Conservation (phyloP, 2,797 vertebrate genomes). For the Peromyscus aztecus region DNA sequence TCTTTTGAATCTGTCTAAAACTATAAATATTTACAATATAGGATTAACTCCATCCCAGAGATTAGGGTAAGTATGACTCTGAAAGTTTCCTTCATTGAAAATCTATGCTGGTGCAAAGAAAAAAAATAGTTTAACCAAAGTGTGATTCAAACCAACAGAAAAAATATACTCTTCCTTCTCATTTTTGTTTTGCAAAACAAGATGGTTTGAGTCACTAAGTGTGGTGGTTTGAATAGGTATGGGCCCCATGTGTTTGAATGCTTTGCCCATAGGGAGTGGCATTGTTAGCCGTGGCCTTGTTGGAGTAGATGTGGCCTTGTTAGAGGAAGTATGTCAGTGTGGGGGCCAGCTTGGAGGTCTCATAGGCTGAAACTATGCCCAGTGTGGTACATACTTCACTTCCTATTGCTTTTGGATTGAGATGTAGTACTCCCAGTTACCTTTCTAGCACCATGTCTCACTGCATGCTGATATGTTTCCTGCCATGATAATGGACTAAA, state of each 20-base stretch:
- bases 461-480: neutral
- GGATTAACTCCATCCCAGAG: neutral
- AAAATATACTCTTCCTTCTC: neutral
- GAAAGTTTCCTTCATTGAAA: conserved; percentile 13
- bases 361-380: neutral
- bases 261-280: neutral
- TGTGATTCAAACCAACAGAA: conserved; percentile 17
- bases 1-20: neutral
- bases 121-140: neutral
- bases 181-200: conserved; percentile 38
- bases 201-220: neutral
- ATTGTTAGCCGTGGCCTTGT: neutral
- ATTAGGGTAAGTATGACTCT: neutral
- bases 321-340: neutral
- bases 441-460: neutral
- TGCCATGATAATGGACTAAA: neutral
- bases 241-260: neutral
- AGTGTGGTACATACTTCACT: neutral
- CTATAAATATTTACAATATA: conserved; percentile 22
- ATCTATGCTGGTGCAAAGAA: conserved; percentile 1
- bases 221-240: neutral
- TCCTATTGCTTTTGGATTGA: neutral
- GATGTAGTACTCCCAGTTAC: neutral
- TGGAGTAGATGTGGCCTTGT: no score
- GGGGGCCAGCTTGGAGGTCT: neutral